Base-by-base conservation (phyloP, 2,888 invertebrate species). In the Embidobia sp. region DNA sequence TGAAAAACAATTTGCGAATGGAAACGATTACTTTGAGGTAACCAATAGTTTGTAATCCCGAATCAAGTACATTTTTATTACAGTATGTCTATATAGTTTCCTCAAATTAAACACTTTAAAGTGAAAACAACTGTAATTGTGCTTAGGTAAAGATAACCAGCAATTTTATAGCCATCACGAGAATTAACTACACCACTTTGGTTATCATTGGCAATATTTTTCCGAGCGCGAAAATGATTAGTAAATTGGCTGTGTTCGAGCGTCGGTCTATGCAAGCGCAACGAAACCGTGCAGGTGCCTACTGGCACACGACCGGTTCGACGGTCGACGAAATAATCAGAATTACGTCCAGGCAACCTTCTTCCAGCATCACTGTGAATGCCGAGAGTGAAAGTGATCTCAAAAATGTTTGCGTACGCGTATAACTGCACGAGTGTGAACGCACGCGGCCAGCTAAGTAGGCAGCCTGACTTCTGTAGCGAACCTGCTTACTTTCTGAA, bases 311-410 rank as follows among this genome's bases (percentile, higher is more conserved):
- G 66, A 78, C 70, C 78, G 70, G 74, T 66, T 78, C 49, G 70
- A 57, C 70, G 59, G 53, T 48, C 59, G 59, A 61, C 74, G 66
- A 74, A 74, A 78, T 74, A 61, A 72, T 77, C 77, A 72, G 67
- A 67, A 67, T 72, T 77, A 77, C 66, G 77, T 72, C 64, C 69
- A 51, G 42, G 49, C 77, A 79, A 79, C 79, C 79, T 78, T 83
- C 82, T 79, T 82, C 67, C 82, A 82, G 82, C 81, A 81, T 83
- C 80, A 79, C 78, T 61, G 76, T 48, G 79, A 77, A 83, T 81
- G 81, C 77, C 73, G 81, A 81, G 84, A 85, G 88, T 87, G 89
- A 88, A 89, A 89, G 88, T 87, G 83, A 86, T 88, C 86, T 86
- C 67, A 84, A 87, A 87, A 87, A 84, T 83, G 82, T 78, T 72